Base-by-base conservation (phyloP, 1,140 invertebrate genomes). In the Pseudomyrmex sp. region DNA sequence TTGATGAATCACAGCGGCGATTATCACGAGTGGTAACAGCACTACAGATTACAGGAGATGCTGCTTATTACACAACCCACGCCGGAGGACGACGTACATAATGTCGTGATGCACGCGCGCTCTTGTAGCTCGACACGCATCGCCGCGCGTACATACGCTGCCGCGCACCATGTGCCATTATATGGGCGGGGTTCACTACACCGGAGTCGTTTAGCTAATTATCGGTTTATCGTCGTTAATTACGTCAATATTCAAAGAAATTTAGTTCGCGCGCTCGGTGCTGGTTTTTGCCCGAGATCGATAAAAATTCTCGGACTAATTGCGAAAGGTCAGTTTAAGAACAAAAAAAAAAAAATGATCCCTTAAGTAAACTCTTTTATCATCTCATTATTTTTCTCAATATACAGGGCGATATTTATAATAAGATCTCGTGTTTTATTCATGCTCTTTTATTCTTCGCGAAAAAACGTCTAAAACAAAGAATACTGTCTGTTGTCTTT, bases 11-110 rank as follows among this genome's bases (percentile, higher is more conserved):
- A 56, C 76, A 23, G 3, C 20, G 54, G 66, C 66, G 66, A 80
- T 80, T 80, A 80, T 44, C 54, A 66, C 35, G 66, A 56, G 54
- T 80, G 76, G 76, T 59, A 72, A 59, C 76, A 26, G 20, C 35
- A 44, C 54, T 59, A 59, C 66, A 72, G 76, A 80, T 80, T 80
- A 72, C 66, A 59, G 76, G 76, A 80, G 76, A 80, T 72, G 76
- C 76, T 80, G 76, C 76, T 80, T 80, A 80, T 80, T 80, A 80
- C 76, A 72, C 66, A 61, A 69, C 15, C 65, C n/a, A 70, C 68
- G 50, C 2, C 5, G n/a, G 76, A 80, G 66, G 66, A 80, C 72
- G 66, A 44, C 66, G 66, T 50, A 59, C 76, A 72, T 80, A 80
- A 80, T 80, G 66, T 80, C 66, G 66, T 15, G 76, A 35, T 35